phyloP scores from a whole-genome alignment of 2,797 vertebrate species.

The Scyliorhinus canicula region DNA sequence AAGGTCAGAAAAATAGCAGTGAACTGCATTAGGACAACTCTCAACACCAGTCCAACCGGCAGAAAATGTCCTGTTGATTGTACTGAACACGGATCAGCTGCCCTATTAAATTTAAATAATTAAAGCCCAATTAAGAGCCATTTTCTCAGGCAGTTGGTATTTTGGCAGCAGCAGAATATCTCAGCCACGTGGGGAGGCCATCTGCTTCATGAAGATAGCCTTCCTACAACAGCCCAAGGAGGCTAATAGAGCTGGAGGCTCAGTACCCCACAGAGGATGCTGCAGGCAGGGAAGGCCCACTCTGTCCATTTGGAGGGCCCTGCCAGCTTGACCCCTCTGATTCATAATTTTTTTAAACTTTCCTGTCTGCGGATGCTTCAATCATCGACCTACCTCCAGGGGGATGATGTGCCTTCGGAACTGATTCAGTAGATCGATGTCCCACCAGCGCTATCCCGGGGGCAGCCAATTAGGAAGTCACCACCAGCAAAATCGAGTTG shows the following conservation, averaged over 20 bases:
- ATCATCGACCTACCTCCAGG: not conserved
- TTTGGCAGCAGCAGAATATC: not conserved
- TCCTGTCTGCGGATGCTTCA: not conserved
- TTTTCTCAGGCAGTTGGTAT: not conserved
- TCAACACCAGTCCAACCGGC: not conserved
- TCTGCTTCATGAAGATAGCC: not conserved
- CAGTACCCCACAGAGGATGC: not conserved
- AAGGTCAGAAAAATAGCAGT: not conserved
- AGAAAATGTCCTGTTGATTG: not conserved
- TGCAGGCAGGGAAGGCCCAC: not conserved
- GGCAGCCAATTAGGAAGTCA: not conserved
- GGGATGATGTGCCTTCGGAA: not conserved
- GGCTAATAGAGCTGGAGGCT: not conserved
- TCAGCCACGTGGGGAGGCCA: not conserved
- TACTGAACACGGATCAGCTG: not conserved
- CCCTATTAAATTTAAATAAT: not conserved
- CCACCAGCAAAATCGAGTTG: not conserved
- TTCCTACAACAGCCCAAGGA: not conserved
- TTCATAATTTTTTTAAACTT: not conserved
- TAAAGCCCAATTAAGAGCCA: not conserved
- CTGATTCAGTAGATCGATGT: not conserved
- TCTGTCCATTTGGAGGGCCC: too few relatives aligned
- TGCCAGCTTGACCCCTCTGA: not conserved
- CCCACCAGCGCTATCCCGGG: too few relatives aligned
- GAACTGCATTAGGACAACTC: not conserved